A percentile compares a stretch with the other conserved stretches of the same genome.
These are phyloP conservation scores for Armadillidium nasatum DNA, from an alignment of 1,140 invertebrate genomes.

Conservation along the genomic window DNA sequence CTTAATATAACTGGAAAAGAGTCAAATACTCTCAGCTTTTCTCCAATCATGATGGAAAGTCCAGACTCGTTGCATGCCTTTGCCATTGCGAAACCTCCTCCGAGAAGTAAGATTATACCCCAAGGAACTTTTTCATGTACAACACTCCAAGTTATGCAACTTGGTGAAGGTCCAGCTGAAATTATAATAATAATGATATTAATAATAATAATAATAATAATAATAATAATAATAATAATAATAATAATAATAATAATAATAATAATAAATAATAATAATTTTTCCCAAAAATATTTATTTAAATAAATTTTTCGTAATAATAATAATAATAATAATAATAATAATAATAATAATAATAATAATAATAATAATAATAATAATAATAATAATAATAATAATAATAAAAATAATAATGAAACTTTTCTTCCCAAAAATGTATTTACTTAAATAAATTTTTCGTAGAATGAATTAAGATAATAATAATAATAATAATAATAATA, in stretches of 20 bases:
- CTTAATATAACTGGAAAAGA: constrained; percentile 48
- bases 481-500: too few relatives aligned
- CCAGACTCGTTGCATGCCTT: constrained; percentile 71
- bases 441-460: too few relatives aligned
- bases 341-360: too few relatives aligned
- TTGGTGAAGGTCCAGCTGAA: background rate
- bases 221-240: too few relatives aligned
- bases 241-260: background rate
- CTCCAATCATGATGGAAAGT: constrained; percentile 67
- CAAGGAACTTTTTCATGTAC: constrained; percentile 50
- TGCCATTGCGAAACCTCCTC: constrained; percentile 83
- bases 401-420: background rate
- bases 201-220: too few relatives aligned
- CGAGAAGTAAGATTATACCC: constrained; percentile 53
- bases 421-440: too few relatives aligned
- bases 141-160: constrained; percentile 26
- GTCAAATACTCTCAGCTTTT: constrained; percentile 52
- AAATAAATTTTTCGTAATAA: too few relatives aligned
- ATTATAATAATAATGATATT: background rate
- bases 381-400: too few relatives aligned
- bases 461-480: too few relatives aligned
- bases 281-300: background rate
- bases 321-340: too few relatives aligned
- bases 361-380: too few relatives aligned
- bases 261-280: background rate